Evolutionary conservation across 2,888 invertebrate genomes (phyloP).

Genomic region (Myopa tessellatipennis): DNA sequence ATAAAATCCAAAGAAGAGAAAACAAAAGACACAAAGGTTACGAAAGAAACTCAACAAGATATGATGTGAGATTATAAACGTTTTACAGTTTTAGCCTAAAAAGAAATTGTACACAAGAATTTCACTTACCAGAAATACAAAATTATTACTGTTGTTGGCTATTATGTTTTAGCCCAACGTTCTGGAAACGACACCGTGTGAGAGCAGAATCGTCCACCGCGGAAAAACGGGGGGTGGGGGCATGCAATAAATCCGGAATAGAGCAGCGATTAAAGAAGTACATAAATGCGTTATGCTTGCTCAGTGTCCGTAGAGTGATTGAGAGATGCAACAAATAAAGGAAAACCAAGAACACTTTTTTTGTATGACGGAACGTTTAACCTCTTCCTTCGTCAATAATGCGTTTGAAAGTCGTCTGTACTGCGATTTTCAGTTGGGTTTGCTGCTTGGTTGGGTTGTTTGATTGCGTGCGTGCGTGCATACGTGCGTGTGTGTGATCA

Average conservation of each 20-base stretch:
- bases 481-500: neutral
- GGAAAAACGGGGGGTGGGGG: neutral
- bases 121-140: conserved; percentile 40
- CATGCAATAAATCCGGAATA: conserved; percentile 17
- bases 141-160: conserved; percentile 27
- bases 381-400: conserved; percentile 12
- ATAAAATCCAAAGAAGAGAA: conserved; percentile 5
- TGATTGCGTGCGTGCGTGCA: neutral
- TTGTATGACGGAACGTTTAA: neutral
- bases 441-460: neutral
- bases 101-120: neutral
- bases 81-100: conserved; percentile 31
- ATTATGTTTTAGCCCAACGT: conserved; percentile 27
- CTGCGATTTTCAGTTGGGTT: neutral
- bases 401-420: neutral
- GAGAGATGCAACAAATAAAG: neutral
- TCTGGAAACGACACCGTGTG: conserved; percentile 14
- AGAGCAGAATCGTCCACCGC: conserved; percentile 11
- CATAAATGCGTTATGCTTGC: conserved; percentile 19
- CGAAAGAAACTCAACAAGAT: neutral
- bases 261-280: conserved; percentile 24
- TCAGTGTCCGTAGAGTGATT: conserved; percentile 9
- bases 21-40: neutral
- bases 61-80: conserved; percentile 2
- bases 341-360: conserved; percentile 18